Base-by-base conservation (phyloP, 2,888 invertebrate species). In the Malthinus flaveolus region DNA sequence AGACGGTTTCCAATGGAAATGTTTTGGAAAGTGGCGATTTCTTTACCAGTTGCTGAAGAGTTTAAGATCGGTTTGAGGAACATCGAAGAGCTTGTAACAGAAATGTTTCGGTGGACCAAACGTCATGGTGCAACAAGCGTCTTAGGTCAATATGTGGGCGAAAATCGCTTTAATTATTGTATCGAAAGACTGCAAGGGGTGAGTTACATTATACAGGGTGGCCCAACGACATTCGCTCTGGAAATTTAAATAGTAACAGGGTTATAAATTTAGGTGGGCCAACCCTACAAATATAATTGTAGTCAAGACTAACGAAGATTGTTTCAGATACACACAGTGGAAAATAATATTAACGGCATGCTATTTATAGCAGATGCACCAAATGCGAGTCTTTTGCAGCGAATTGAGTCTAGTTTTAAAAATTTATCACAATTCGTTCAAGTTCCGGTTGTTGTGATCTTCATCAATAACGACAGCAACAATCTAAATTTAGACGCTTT, bases 1-100 rank as follows among this genome's bases (percentile, higher is more conserved):
- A 66, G 61, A 10, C 65, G 66, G 37, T 59, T 72, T 46, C 71
- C 68, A 15, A 74, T 69, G 48, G 70, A 74, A 39, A 63, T 79
- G n/a, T 83, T 77, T 66, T 88, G 88, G 88, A 88, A 88, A 77
- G 73, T 87, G 32, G 81, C 84, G 4, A 72, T 88, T 48, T 83
- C 85, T 6, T 79, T 85, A 53, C 85, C 87, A 1, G 79, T 82
- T 62, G 66, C 78, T 46, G 72, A 73, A 13, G 80, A 82, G 69
- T 80, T 81, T 74, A 64, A 73, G 11, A 67, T 33, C 72, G 75
- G 61, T 54, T 77, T n/a, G 53, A 62, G 7, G 32, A 32, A 32
- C 13, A 15, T 52, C 7, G 56, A 55, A 59, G 45, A 70, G 7
- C 63, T 65, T 9, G 50, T 75, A 37, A 61, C 66, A 15, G 49